Base-by-base conservation (phyloP, 2,888 invertebrate species). In the Microctonus brassicae region DNA sequence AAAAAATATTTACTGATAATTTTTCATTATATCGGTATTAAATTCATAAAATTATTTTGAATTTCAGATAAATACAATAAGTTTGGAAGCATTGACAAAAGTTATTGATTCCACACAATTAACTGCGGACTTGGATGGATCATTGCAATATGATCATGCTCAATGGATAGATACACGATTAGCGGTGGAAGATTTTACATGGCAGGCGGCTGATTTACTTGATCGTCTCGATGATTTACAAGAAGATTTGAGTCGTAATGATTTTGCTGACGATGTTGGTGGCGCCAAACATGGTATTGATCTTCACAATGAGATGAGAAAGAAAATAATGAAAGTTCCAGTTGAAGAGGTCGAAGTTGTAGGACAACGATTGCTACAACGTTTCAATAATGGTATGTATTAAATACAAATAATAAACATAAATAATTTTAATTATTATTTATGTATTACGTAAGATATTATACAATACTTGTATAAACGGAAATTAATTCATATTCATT, bases 81-180 rank as follows among this genome's bases (percentile, higher is more conserved):
- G 97, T 85, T 92, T 97, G 88, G 99, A 99, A 89, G 95, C 95
- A 80, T 91, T 99, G 82, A 92, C 94, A 79, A 98, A 97, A 90
- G 94, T 95, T 80, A 95, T 99, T 87, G 98, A 99, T 88, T 92
- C 94, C 73, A 91, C 94, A 80, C 98, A 99, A 89, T 89, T 99
- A 79, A 97, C 98, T 20, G 89, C 93, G 47, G 98, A 99, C 87
- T 92, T 99, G 87, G 98, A 98, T 83, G 98, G 98, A 55, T 93
- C 95, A 29, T 90, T 98, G 81, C 93, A 93, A 81, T 99, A 99
- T 89, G 98, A 99, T 88, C 98, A 99, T 89, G 93, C 96, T 78
- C 96, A 96, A 86, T 99, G 99, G 99, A 95, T 99, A 83, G 98
- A 99, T 84, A 93, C 97, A 75, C 91, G 99, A 88, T 89, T 97